Evolutionary conservation across 2,113 vertebrate genomes (phyloP).

Genomic region (Serilophus lunatus): DNA sequence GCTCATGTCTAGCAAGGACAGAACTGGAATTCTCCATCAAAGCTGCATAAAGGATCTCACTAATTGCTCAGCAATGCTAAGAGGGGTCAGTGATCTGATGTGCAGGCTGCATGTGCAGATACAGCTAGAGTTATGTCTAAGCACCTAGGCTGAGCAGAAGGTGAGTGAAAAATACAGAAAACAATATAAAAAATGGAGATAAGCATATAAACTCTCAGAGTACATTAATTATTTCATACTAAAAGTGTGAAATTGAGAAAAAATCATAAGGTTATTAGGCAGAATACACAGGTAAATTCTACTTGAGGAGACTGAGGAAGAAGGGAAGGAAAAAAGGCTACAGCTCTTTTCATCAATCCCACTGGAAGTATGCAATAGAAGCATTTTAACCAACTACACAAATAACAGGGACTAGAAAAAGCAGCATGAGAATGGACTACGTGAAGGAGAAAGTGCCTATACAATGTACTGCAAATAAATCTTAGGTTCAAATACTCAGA

Average conservation of each 20-base stretch:
- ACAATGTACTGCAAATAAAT: background rate
- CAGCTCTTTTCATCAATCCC: background rate
- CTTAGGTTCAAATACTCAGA: background rate
- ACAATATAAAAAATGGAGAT: background rate
- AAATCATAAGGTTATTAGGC: background rate
- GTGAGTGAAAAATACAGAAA: background rate
- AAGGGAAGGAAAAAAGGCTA: background rate
- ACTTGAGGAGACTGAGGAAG: background rate
- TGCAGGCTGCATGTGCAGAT: background rate
- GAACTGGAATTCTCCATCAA: background rate
- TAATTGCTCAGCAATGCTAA: background rate
- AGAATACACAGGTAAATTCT: background rate
- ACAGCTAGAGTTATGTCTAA: background rate
- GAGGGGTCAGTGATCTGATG: background rate
- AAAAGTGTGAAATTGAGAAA: background rate
- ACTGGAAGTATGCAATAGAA: background rate
- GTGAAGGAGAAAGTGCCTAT: background rate
- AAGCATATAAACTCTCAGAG: background rate
- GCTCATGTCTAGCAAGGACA: background rate
- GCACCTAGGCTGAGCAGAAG: background rate
- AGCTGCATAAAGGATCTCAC: background rate
- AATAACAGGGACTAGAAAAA: background rate
- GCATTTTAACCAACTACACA: background rate
- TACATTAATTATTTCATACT: background rate
- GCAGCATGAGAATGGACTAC: background rate